Evolutionary conservation across 2,113 vertebrate species (phyloP).

Genomic region (Canis aureus): DNA sequence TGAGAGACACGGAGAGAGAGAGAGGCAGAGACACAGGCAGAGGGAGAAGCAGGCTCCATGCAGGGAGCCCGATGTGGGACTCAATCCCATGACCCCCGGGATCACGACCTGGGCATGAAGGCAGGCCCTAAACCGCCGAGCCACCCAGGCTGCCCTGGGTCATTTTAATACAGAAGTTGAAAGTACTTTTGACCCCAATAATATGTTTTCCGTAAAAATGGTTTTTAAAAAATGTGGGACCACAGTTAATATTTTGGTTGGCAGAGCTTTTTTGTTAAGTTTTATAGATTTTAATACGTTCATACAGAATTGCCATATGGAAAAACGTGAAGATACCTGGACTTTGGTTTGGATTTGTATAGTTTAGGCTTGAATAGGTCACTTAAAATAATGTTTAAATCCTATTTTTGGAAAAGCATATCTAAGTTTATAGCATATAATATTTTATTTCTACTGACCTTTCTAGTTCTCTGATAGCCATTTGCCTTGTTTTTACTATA

Average conservation of each 20-base stretch:
- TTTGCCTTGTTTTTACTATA: constrained; percentile 1
- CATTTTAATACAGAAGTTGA: constrained; percentile 45
- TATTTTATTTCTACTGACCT: neutral
- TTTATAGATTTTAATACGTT: constrained; percentile 51
- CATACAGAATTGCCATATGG: neutral
- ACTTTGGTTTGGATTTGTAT: neutral
- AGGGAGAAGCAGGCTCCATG: too few relatives aligned
- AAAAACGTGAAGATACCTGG: neutral
- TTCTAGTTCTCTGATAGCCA: neutral
- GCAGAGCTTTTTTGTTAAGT: neutral
- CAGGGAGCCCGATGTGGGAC: too few relatives aligned
- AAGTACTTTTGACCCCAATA: constrained; percentile 20
- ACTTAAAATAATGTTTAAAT: constrained; percentile 15
- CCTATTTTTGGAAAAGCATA: neutral
- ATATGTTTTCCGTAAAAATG: constrained; percentile 34
- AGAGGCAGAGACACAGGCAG: too few relatives aligned
- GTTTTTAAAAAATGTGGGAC: neutral
- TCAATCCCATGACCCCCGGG: too few relatives aligned
- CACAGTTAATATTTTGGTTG: neutral
- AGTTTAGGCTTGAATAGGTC: neutral
- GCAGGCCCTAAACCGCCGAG: too few relatives aligned
- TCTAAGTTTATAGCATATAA: neutral
- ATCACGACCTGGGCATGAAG: too few relatives aligned
- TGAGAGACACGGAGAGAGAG: too few relatives aligned
- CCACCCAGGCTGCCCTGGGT: neutral